Conservation (phyloP, 2,113 vertebrate species). For the Cottus gobio region DNA sequence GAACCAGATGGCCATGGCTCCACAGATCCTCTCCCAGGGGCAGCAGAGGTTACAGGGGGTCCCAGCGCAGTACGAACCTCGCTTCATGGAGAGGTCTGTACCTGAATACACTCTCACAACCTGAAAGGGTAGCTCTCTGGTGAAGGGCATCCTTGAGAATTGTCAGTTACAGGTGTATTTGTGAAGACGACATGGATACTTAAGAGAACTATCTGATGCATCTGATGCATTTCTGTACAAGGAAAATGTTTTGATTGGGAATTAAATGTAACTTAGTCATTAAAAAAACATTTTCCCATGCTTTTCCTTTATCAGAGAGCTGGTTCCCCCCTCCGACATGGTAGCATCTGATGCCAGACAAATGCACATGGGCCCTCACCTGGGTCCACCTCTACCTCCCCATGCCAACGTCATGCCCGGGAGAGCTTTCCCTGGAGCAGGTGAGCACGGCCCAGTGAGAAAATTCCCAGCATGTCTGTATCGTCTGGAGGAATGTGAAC, state of each 20-base stretch:
- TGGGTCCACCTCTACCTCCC: slow-evolving; percentile 83
- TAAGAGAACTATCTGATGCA: neutral
- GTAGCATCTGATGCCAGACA: slow-evolving; percentile 88
- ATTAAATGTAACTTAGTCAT: neutral
- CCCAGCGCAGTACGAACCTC: slow-evolving; percentile 88
- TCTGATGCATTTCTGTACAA: neutral
- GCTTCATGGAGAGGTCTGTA: slow-evolving; percentile 88
- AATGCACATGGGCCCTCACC: slow-evolving; percentile 87
- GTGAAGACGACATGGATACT: neutral
- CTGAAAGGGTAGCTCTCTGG: neutral
- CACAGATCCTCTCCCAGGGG: slow-evolving; percentile 85
- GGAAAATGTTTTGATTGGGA: neutral
- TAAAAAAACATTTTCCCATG: neutral
- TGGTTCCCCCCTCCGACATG: slow-evolving; percentile 87
- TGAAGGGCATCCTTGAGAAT: neutral
- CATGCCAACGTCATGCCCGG: slow-evolving; percentile 84
- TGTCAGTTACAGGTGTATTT: neutral
- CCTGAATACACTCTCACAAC: slow-evolving; percentile 3
- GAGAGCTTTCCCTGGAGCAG: slow-evolving; percentile 85
- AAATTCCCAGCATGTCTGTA: neutral
- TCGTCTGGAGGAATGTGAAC: neutral
- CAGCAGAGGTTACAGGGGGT: slow-evolving; percentile 89
- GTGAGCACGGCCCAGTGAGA: slow-evolving; percentile 54
- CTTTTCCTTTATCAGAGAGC: slow-evolving; percentile 80
- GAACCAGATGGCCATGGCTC: slow-evolving; percentile 92